Conservation (phyloP, 2,888 invertebrate species). For the Leptopilina drosophilae region DNA sequence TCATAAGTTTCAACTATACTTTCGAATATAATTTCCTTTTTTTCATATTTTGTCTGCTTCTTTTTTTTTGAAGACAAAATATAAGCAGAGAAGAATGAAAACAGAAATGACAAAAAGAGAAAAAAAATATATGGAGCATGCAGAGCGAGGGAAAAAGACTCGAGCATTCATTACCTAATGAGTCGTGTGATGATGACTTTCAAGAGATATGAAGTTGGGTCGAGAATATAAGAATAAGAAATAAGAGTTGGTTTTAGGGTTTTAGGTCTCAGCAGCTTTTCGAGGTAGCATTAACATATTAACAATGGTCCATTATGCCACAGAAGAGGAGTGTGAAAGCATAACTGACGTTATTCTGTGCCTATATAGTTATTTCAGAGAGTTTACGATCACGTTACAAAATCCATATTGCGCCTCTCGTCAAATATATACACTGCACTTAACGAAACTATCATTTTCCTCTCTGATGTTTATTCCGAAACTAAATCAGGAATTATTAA, state of each 20-base stretch:
- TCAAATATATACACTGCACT: no score
- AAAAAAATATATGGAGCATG: no score
- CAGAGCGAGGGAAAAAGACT: not conserved
- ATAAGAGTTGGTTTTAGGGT: not conserved
- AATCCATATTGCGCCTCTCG: not conserved
- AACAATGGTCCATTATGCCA: constrained; percentile 70
- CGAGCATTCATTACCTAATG: constrained; percentile 52
- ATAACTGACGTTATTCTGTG: constrained; percentile 11
- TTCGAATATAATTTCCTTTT: no score
- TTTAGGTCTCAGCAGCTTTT: constrained; percentile 52
- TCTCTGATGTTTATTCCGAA: constrained; percentile 4
- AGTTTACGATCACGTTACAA: constrained; percentile 15
- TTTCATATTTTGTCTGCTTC: no score
- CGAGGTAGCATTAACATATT: constrained; percentile 67
- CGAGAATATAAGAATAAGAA: constrained; percentile 33
- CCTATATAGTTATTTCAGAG: not conserved
- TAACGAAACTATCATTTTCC: constrained; percentile 15
- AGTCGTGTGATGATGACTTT: constrained; percentile 58
- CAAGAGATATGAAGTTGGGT: constrained; percentile 46
- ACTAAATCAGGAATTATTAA: not conserved
- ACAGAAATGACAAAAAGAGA: no score
- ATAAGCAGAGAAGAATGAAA: no score
- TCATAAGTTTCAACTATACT: no score
- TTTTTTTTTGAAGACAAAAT: no score
- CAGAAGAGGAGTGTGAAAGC: constrained; percentile 47